A percentile compares a stretch with the other conserved stretches of the same genome.
These are phyloP conservation scores for Neoascia interrupta DNA, from an alignment of 2,888 invertebrate species.

Conservation along the genomic window DNA sequence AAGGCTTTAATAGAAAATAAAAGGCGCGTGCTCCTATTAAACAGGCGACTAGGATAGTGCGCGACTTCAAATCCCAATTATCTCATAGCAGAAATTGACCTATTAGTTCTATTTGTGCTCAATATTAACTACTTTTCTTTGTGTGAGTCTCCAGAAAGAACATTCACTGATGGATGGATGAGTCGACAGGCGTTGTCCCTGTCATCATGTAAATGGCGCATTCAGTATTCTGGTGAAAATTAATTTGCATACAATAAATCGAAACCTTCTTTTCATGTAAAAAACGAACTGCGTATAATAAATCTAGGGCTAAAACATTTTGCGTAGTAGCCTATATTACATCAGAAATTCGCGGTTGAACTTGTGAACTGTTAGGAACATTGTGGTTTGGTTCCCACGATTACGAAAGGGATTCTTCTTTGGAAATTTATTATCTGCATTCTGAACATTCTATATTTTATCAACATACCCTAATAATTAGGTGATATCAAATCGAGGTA, in stretches of 20 bases:
- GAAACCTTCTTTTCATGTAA: not conserved
- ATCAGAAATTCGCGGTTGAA: slow-evolving; percentile 51
- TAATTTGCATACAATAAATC: not conserved
- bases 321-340: slow-evolving; percentile 20
- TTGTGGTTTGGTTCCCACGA: slow-evolving; percentile 48
- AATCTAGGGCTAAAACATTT: slow-evolving; percentile 2
- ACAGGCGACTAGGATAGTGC: too few species aligned
- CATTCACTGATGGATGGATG: too few species aligned
- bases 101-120: too few species aligned
- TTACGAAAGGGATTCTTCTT: not conserved
- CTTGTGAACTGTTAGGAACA: slow-evolving; percentile 43
- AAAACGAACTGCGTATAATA: not conserved
- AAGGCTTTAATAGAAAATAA: too few species aligned
- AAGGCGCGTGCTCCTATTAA: too few species aligned
- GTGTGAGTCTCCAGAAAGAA: too few species aligned
- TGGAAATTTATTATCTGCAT: not conserved
- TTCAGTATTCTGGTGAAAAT: too few species aligned
- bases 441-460: slow-evolving; percentile 5
- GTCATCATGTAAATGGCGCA: too few species aligned
- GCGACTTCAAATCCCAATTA: too few species aligned
- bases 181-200: too few species aligned
- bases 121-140: too few species aligned
- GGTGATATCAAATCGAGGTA: slow-evolving; percentile 49
- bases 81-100: too few species aligned
- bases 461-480: slow-evolving; percentile 3